A percentile compares a stretch with the other conserved stretches of the same genome.
Evolutionary conservation across 2,888 invertebrate species (phyloP).

Genomic region (Antheraea assamensis): DNA sequence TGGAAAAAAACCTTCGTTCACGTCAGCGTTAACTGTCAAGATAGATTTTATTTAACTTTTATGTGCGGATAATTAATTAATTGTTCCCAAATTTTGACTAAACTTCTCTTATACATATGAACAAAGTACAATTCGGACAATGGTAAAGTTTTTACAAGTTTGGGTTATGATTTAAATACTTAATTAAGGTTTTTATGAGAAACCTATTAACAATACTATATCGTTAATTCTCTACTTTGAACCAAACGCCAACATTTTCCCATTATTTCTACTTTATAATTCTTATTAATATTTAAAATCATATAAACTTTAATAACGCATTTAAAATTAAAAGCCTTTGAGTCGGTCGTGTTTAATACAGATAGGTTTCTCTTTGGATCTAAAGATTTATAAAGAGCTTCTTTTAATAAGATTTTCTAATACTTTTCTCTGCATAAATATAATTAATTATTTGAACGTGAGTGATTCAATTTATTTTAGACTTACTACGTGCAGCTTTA

Average conservation of each 20-base stretch:
- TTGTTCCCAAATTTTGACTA: too few species aligned
- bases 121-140: not conserved
- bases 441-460: not conserved
- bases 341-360: slow-evolving; percentile 8
- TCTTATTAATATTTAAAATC: slow-evolving; percentile 45
- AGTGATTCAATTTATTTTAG: not conserved
- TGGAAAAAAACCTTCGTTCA: too few species aligned
- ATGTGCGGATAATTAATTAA: too few species aligned
- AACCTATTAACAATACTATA: slow-evolving; percentile 45
- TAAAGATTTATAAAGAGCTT: slow-evolving; percentile 7
- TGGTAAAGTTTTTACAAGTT: slow-evolving; percentile 27
- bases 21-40: too few species aligned
- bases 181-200: slow-evolving; percentile 59
- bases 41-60: not conserved
- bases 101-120: too few species aligned
- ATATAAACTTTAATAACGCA: slow-evolving; percentile 42
- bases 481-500: not conserved
- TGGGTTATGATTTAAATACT: slow-evolving; percentile 51
- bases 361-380: slow-evolving; percentile 14
- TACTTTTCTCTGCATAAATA: not conserved
- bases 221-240: slow-evolving; percentile 62
- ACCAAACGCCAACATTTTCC: slow-evolving; percentile 39
- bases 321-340: slow-evolving; percentile 36
- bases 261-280: slow-evolving; percentile 23
- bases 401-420: slow-evolving; percentile 2